These are phyloP conservation scores for Lutraria rhynchaena DNA, from an alignment of 1,140 invertebrate genomes.

Conservation along the genomic window DNA sequence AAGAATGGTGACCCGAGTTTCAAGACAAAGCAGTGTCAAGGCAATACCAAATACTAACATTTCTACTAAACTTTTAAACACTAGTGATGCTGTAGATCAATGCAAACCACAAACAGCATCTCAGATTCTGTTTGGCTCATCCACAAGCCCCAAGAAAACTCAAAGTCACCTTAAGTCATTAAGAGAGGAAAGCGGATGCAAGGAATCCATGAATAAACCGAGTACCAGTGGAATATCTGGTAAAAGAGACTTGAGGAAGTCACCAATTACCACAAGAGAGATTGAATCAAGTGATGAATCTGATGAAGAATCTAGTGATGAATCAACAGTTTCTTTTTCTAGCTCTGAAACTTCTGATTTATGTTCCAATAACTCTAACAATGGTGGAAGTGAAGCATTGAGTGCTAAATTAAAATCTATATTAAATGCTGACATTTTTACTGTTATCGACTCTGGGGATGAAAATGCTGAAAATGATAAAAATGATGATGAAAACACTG, in stretches of 20 bases:
- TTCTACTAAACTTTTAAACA: too few relatives aligned
- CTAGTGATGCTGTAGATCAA: neutral
- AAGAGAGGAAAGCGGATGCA: neutral
- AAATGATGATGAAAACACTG: too few relatives aligned
- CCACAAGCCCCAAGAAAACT: conserved; percentile 2
- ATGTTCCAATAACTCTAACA: neutral
- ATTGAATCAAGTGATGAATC: conserved; percentile 7
- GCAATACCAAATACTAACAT: too few relatives aligned
- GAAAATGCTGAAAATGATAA: conserved; percentile 1
- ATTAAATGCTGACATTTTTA: conserved; percentile 57
- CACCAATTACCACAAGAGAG: neutral
- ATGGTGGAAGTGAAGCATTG: conserved; percentile 11
- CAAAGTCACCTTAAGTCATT: neutral
- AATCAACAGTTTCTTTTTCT: neutral
- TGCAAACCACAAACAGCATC: neutral
- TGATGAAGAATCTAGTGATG: conserved; percentile 11
- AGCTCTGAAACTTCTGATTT: neutral
- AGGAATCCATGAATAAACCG: neutral
- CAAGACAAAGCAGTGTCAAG: too few relatives aligned
- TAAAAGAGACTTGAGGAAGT: conserved; percentile 20
- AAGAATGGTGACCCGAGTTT: conserved; percentile 19
- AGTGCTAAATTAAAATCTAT: conserved; percentile 55
- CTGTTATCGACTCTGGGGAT: conserved; percentile 21
- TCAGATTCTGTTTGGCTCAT: conserved; percentile 16
- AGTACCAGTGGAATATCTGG: neutral